phyloP scores from a whole-genome alignment of 2,113 vertebrate species.

The Indri indri region DNA sequence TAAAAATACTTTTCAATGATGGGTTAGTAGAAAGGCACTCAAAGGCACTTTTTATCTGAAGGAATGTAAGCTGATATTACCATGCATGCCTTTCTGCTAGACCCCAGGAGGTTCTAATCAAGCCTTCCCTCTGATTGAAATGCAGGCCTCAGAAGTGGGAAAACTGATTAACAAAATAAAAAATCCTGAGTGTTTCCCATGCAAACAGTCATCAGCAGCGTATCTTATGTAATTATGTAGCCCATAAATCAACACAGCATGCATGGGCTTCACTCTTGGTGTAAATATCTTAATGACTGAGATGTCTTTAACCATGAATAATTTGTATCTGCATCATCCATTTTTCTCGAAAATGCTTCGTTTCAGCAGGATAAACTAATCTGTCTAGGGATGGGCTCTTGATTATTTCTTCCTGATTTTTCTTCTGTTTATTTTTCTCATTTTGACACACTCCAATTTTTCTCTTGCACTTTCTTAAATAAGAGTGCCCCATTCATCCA shows the following conservation, averaged over 20 bases:
- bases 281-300: constrained; percentile 87
- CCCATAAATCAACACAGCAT: constrained; percentile 83
- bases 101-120: constrained; percentile 80
- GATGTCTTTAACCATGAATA: constrained; percentile 85
- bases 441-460: constrained; percentile 78
- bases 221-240: constrained; percentile 83
- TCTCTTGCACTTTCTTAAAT: constrained; percentile 74
- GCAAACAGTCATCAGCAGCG: constrained; percentile 82
- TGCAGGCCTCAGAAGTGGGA: constrained; percentile 73
- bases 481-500: constrained; percentile 61
- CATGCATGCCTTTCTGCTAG: constrained; percentile 45
- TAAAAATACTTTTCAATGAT: constrained; percentile 57
- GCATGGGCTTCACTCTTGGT: constrained; percentile 79
- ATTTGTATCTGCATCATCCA: constrained; percentile 85
- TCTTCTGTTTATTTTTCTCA: constrained; percentile 79
- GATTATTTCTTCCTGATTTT: constrained; percentile 78
- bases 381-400: constrained; percentile 75
- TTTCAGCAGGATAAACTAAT: constrained; percentile 80
- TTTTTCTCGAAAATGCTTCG: constrained; percentile 82
- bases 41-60: constrained; percentile 49
- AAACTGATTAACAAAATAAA: constrained; percentile 84
- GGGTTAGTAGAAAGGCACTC: constrained; percentile 45
- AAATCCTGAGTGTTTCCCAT: constrained; percentile 79
- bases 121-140: constrained; percentile 80
- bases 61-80: constrained; percentile 57